Conservation (phyloP, 2,797 vertebrate species). For the Malurus leucopterus region DNA sequence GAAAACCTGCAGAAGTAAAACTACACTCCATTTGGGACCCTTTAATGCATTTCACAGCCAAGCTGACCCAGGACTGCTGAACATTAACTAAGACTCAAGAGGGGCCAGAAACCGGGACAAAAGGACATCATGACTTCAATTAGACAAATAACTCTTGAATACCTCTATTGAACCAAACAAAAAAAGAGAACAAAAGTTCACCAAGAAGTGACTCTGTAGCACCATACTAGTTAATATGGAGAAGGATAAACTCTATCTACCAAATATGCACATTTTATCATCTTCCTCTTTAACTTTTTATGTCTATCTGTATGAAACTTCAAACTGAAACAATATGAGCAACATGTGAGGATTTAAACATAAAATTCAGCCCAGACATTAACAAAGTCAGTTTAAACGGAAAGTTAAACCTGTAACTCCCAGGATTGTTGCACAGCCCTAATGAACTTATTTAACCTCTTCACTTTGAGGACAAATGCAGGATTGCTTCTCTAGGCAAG, state of each 20-base stretch:
- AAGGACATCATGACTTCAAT: neutral
- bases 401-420: neutral
- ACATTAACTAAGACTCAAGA: neutral
- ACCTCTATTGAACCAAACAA: neutral
- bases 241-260: rapidly evolving
- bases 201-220: neutral
- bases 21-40: rapidly evolving
- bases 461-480: neutral
- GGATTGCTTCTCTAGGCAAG: neutral
- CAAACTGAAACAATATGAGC: neutral
- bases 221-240: neutral
- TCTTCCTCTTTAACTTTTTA: neutral
- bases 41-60: neutral
- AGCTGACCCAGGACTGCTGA: neutral
- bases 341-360: neutral
- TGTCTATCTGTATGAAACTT: rapidly evolving
- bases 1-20: neutral
- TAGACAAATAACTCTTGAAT: neutral
- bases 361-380: neutral
- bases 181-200: neutral
- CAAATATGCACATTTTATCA: rapidly evolving
- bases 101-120: neutral
- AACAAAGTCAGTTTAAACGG: neutral
- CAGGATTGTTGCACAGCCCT: neutral
- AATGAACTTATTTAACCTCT: neutral